Percentiles rank a stretch among this genome's conserved stretches.
These are phyloP conservation scores for Anableps anableps DNA, from an alignment of 2,797 vertebrate genomes.

Conservation along the genomic window DNA sequence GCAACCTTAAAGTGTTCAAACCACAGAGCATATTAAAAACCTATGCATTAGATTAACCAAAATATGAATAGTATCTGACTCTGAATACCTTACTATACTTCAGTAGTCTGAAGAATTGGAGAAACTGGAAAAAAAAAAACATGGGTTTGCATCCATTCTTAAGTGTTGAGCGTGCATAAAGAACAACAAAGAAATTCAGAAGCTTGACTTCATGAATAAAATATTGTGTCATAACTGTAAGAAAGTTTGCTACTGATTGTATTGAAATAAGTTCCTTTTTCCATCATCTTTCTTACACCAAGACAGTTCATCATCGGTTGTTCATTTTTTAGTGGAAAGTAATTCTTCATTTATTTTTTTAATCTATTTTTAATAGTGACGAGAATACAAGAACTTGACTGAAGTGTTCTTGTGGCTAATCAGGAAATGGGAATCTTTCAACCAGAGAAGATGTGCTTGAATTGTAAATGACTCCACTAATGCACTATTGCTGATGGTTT, in stretches of 20 bases:
- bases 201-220: conserved; percentile 48
- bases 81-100: conserved; percentile 12
- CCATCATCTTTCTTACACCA: not conserved
- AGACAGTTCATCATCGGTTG: not conserved
- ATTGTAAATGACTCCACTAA: not conserved
- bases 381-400: not conserved
- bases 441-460: not conserved
- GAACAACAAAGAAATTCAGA: conserved; percentile 1
- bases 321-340: not conserved
- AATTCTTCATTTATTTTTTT: not conserved
- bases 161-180: conserved; percentile 1
- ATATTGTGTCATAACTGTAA: conserved; percentile 17
- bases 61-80: not conserved
- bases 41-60: not conserved
- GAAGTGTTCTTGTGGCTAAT: not conserved
- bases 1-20: not conserved
- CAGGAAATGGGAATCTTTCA: not conserved
- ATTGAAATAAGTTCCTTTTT: conserved; percentile 5
- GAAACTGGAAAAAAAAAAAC: not conserved
- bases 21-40: not conserved
- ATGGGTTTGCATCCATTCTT: conserved; percentile 4
- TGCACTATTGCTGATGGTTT: not conserved
- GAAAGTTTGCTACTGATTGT: conserved; percentile 23
- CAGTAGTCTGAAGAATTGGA: conserved; percentile 16
- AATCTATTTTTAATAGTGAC: not conserved